phyloP scores from a whole-genome alignment of 2,797 vertebrate species.

The Streptopelia turtur region DNA sequence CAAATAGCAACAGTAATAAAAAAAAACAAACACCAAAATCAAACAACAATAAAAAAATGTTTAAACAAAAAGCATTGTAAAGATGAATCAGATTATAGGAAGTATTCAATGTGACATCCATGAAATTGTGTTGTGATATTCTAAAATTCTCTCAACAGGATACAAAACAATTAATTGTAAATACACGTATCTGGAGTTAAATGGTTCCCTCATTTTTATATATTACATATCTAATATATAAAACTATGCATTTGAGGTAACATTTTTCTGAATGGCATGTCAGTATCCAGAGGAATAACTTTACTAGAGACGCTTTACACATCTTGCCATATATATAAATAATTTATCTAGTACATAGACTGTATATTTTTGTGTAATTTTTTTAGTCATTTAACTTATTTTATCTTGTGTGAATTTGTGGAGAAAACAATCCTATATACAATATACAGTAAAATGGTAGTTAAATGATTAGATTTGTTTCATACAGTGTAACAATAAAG shows the following conservation, averaged over 20 bases:
- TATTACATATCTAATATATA: not conserved
- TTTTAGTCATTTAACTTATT: slow-evolving; percentile 68
- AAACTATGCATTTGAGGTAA: not conserved
- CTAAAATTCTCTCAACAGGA: not conserved
- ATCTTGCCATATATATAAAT: slow-evolving; percentile 66
- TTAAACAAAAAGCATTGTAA: not conserved
- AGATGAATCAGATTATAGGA: not conserved
- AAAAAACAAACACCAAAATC: not conserved
- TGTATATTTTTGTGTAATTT: slow-evolving; percentile 69
- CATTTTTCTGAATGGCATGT: slow-evolving; percentile 26
- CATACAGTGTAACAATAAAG: slow-evolving; percentile 66
- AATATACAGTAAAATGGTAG: slow-evolving; percentile 60
- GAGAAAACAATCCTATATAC: slow-evolving; percentile 65
- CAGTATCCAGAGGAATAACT: slow-evolving; percentile 60
- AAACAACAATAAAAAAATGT: not conserved
- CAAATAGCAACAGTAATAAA: not conserved
- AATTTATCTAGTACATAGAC: slow-evolving; percentile 68
- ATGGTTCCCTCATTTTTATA: not conserved
- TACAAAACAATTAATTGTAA: not conserved
- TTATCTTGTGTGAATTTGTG: slow-evolving; percentile 66
- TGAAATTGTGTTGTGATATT: not conserved
- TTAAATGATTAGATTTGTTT: slow-evolving; percentile 71
- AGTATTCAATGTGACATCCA: not conserved
- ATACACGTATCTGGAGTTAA: not conserved
- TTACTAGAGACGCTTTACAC: slow-evolving; percentile 33